A percentile compares a stretch with the other conserved stretches of the same genome.
phyloP scores from a whole-genome alignment of 2,888 invertebrate species.

The Ischnus inquisitorius region DNA sequence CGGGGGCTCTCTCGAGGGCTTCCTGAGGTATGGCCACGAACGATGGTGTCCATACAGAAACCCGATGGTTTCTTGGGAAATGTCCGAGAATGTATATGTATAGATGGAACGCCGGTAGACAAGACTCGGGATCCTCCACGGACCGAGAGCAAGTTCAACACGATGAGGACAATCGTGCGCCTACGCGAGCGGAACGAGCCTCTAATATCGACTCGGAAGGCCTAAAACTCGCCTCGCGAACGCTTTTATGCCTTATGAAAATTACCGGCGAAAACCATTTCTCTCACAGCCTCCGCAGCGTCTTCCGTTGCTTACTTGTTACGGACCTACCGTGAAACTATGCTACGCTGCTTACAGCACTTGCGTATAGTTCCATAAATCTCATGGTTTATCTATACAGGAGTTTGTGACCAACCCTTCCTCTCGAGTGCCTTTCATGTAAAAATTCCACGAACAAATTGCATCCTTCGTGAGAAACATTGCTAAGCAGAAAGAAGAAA shows the following conservation, averaged over 20 bases:
- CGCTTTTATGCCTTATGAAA: slow-evolving; percentile 72
- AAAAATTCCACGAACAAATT: slow-evolving; percentile 50
- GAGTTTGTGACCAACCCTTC: neutral
- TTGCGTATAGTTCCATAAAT: neutral
- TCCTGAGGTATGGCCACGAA: slow-evolving; percentile 5
- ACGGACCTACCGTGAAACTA: neutral
- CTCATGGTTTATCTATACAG: slow-evolving; percentile 10
- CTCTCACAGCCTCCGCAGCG: neutral
- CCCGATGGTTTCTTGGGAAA: slow-evolving; percentile 63
- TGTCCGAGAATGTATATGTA: slow-evolving; percentile 45
- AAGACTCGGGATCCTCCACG: slow-evolving; percentile 12
- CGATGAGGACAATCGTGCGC: slow-evolving; percentile 63
- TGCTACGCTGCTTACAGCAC: neutral
- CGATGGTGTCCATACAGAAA: slow-evolving; percentile 21
- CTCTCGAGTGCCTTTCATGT: neutral
- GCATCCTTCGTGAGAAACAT: slow-evolving; percentile 45
- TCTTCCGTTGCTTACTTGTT: neutral
- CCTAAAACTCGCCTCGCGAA: slow-evolving; percentile 68
- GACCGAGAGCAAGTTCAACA: slow-evolving; percentile 27
- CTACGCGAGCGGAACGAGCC: slow-evolving; percentile 76
- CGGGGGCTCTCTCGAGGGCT: neutral
- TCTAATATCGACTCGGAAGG: slow-evolving; percentile 70
- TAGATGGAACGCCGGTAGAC: slow-evolving; percentile 26
- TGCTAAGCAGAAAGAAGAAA: too few relatives aligned
- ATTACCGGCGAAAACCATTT: slow-evolving; percentile 65